These are phyloP conservation scores for Brachionus manjavacas DNA, from an alignment of 1,140 invertebrate genomes.

Conservation along the genomic window DNA sequence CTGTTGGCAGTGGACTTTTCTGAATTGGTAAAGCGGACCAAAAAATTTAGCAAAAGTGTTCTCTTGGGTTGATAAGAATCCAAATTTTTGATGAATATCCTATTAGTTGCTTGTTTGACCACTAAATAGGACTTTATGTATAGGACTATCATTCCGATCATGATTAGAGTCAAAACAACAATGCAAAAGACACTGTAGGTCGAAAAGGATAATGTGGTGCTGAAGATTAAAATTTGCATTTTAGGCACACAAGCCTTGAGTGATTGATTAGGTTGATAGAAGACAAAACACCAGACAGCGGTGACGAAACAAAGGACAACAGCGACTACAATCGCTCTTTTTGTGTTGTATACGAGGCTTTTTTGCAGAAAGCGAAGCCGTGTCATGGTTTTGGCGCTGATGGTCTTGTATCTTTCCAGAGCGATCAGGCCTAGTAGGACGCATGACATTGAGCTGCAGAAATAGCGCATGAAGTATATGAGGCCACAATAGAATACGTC, in stretches of 20 bases:
- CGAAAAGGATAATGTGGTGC: background rate
- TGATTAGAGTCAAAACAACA: background rate
- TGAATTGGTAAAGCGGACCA: background rate
- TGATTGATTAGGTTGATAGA: background rate
- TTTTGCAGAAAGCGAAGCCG: conserved; percentile 19
- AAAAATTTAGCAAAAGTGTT: background rate
- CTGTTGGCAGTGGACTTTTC: background rate
- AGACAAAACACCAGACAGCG: conserved; percentile 31
- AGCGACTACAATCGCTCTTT: background rate
- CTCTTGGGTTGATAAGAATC: conserved; percentile 1
- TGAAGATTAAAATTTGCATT: background rate
- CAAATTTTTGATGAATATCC: conserved; percentile 34
- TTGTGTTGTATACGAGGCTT: conserved; percentile 9
- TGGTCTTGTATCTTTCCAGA: conserved; percentile 34
- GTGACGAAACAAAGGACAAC: background rate
- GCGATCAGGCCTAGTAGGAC: background rate
- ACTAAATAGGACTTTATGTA: conserved; percentile 27
- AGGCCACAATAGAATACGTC: conserved; percentile 29
- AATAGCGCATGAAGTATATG: conserved; percentile 11
- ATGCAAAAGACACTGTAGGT: background rate
- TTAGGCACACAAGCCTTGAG: background rate
- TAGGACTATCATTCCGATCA: background rate
- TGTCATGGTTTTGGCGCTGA: conserved; percentile 19
- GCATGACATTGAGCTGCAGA: conserved; percentile 24
- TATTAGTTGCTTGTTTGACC: background rate